phyloP scores from a whole-genome alignment of 2,113 vertebrate species.

The Pseudorhombus dupliciocellatus region DNA sequence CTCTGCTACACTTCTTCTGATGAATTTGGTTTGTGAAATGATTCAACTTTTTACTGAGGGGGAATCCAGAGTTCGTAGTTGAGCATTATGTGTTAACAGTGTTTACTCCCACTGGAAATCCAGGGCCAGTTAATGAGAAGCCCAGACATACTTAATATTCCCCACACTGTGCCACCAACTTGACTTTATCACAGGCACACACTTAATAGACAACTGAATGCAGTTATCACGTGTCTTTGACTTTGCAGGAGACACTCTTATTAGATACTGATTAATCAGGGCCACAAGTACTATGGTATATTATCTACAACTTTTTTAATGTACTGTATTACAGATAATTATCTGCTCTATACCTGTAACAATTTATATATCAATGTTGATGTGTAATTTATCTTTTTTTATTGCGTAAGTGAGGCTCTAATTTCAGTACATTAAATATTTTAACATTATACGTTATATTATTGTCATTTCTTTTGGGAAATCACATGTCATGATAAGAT shows the following conservation, averaged over 20 bases:
- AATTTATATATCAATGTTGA: neutral
- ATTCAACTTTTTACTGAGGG: slow-evolving; percentile 11
- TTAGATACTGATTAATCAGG: neutral
- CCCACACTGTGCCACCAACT: slow-evolving; percentile 30
- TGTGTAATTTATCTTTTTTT: neutral
- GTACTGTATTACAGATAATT: neutral
- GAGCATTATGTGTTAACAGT: slow-evolving; percentile 26
- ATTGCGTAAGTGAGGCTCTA: too few species aligned
- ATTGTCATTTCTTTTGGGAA: neutral
- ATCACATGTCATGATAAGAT: neutral
- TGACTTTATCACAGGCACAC: slow-evolving; percentile 38
- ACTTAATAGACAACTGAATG: slow-evolving; percentile 24
- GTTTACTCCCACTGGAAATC: slow-evolving; percentile 28
- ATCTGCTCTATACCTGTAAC: neutral
- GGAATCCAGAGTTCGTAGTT: slow-evolving; percentile 12
- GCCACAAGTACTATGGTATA: neutral
- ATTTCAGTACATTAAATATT: too few species aligned
- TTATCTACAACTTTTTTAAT: neutral
- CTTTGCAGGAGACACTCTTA: neutral
- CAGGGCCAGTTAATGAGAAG: slow-evolving; percentile 69
- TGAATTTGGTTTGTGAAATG: neutral
- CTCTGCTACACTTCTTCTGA: slow-evolving; percentile 7
- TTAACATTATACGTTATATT: neutral
- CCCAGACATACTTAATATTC: slow-evolving; percentile 68
- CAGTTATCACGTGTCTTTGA: neutral